Evolutionary conservation across 2,113 vertebrate genomes (phyloP).

Genomic region (Leptodactylus fuscus): DNA sequence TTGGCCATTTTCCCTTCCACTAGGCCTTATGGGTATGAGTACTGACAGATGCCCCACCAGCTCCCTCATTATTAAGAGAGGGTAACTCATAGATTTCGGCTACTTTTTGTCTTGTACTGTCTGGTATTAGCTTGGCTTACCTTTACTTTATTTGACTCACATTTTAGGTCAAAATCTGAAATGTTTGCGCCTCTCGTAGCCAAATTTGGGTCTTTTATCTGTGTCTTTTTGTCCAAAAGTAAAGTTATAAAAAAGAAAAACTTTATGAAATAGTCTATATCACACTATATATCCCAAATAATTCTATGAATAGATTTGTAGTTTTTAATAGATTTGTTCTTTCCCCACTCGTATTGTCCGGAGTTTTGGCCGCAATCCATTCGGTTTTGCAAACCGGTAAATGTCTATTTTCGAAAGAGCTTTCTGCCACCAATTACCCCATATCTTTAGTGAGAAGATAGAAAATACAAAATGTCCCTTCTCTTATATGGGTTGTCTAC

Average conservation of each 20-base stretch:
- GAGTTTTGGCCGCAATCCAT: not conserved
- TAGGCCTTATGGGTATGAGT: not conserved
- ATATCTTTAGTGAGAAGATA: not conserved
- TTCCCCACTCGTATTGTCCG: too few relatives aligned
- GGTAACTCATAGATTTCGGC: too few relatives aligned
- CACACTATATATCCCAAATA: slow-evolving; percentile 1
- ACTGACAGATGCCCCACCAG: too few relatives aligned
- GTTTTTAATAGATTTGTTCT: slow-evolving; percentile 10
- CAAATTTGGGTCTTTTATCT: not conserved
- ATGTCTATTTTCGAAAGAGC: not conserved
- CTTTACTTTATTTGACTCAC: not conserved
- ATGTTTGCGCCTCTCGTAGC: not conserved
- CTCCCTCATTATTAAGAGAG: too few relatives aligned
- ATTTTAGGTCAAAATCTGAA: not conserved
- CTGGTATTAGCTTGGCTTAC: not conserved
- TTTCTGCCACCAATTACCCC: too few relatives aligned
- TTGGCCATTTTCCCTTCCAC: too few relatives aligned
- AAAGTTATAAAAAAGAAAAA: not conserved
- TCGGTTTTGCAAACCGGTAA: too few relatives aligned
- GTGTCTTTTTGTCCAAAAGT: not conserved
- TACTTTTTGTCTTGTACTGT: not conserved
- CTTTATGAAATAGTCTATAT: not conserved
- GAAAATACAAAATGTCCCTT: slow-evolving; percentile 6
- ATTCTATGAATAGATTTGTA: slow-evolving; percentile 9
- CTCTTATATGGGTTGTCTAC: not conserved